Percentiles rank a stretch among this genome's conserved stretches.
Evolutionary conservation across 2,888 invertebrate genomes (phyloP).

Genomic region (Erebia aethiops): DNA sequence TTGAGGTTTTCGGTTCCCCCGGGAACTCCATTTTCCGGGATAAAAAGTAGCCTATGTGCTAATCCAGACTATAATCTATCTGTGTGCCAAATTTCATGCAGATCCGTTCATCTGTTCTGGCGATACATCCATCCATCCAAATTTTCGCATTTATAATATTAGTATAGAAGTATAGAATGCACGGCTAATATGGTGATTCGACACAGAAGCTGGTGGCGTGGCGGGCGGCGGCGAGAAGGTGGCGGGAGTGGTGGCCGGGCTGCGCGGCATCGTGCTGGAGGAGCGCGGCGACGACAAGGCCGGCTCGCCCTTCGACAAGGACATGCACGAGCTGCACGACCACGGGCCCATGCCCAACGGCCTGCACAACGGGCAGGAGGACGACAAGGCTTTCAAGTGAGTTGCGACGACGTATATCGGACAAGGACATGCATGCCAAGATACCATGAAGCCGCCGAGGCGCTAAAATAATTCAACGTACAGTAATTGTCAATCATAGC

Average conservation of each 20-base stretch:
- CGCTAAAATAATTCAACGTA: too few relatives aligned
- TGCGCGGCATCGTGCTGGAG: conserved; percentile 75
- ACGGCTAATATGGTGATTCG: conserved; percentile 21
- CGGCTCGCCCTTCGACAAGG: conserved; percentile 76
- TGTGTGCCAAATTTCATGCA: too few relatives aligned
- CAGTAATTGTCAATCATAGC: too few relatives aligned
- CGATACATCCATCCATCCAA: too few relatives aligned
- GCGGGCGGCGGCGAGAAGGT: conserved; percentile 69
- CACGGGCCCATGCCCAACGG: conserved; percentile 82
- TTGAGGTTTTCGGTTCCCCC: too few relatives aligned
- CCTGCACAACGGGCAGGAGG: conserved; percentile 86
- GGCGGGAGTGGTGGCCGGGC: conserved; percentile 70
- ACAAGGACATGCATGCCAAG: too few relatives aligned
- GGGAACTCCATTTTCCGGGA: too few relatives aligned
- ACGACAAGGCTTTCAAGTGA: conserved; percentile 95
- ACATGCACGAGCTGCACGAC: conserved; percentile 75
- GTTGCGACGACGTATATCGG: conserved; percentile 57
- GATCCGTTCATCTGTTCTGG: too few relatives aligned
- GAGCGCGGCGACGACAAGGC: conserved; percentile 75
- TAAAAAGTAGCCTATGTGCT: too few relatives aligned
- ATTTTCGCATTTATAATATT: too few relatives aligned
- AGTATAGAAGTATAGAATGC: neutral
- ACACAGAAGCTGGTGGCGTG: conserved; percentile 62
- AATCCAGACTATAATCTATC: too few relatives aligned
- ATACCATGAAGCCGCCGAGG: too few relatives aligned